phyloP scores from a whole-genome alignment of 1,140 invertebrate genomes.

The Panagrolaimus sp. region DNA sequence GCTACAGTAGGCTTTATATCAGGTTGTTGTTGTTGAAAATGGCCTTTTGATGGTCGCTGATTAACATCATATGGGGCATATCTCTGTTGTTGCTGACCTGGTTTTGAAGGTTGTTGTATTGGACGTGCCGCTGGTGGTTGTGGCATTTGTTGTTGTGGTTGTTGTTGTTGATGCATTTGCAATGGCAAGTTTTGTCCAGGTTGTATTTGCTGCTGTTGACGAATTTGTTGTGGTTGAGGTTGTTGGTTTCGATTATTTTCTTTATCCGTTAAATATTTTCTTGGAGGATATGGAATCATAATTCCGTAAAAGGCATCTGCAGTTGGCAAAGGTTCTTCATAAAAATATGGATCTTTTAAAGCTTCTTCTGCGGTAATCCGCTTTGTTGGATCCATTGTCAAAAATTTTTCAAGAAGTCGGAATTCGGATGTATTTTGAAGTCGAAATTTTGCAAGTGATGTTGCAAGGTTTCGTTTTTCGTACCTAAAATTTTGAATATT shows the following conservation, averaged over 20 bases:
- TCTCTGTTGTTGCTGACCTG: no score
- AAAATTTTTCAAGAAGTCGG: constrained; percentile 86
- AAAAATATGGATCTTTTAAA: constrained; percentile 17
- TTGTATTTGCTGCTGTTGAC: not conserved
- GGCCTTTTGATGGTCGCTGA: no score
- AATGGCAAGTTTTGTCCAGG: no score
- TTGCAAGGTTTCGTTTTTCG: constrained; percentile 84
- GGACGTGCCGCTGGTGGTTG: no score
- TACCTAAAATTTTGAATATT: constrained; percentile 65
- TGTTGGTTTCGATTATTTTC: constrained; percentile 71
- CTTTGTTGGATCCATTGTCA: constrained; percentile 97
- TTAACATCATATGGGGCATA: no score
- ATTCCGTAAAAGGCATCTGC: constrained; percentile 85
- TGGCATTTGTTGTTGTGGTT: no score
- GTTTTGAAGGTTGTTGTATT: no score
- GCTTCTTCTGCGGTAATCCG: constrained; percentile 81
- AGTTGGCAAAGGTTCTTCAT: constrained; percentile 84
- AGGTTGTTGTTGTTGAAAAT: no score
- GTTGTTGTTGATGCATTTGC: no score
- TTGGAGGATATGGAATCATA: constrained; percentile 93
- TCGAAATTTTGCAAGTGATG: constrained; percentile 86
- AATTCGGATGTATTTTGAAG: constrained; percentile 90
- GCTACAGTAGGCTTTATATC: no score
- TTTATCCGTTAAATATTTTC: constrained; percentile 96
- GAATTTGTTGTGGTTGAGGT: constrained; percentile 2